A percentile compares a stretch with the other conserved stretches of the same genome.
Evolutionary conservation across 2,113 vertebrate species (phyloP).

Genomic region (Oreochromis tanganicae): DNA sequence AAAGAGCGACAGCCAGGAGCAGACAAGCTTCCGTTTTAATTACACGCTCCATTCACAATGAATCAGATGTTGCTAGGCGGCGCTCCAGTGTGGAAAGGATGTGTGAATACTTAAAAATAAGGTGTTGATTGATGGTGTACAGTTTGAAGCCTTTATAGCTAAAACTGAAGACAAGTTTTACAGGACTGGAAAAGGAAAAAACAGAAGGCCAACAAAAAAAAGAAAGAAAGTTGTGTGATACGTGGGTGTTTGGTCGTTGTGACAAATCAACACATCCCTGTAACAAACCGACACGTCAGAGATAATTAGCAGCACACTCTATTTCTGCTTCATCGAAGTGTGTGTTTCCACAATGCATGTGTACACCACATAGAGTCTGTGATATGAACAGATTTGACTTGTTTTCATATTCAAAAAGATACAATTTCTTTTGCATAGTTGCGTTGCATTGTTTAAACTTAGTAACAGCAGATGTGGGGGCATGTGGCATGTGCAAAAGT

Average conservation of each 20-base stretch:
- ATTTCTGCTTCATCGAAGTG: background rate
- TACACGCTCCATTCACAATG: constrained; percentile 21
- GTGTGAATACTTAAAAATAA: background rate
- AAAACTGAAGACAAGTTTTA: background rate
- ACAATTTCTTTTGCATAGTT: background rate
- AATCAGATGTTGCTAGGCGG: background rate
- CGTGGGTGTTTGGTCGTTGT: background rate
- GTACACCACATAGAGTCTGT: background rate
- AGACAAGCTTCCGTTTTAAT: constrained; percentile 38
- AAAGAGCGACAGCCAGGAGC: constrained; percentile 11
- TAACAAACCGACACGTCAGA: background rate
- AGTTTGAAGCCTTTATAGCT: background rate
- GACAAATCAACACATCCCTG: background rate
- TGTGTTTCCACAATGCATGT: background rate
- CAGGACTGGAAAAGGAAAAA: background rate
- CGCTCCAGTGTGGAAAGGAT: background rate
- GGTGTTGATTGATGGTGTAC: background rate
- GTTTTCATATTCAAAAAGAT: background rate
- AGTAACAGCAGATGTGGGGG: background rate
- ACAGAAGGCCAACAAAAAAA: background rate
- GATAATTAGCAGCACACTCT: background rate
- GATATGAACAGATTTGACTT: background rate
- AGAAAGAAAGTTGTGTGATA: background rate
- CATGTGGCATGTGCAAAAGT: background rate
- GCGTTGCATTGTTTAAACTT: background rate